These are phyloP conservation scores for Strongylocentrotus purpuratus DNA, from an alignment of 35 echinoderm and acorn worm genomes.

Conservation along the genomic window DNA sequence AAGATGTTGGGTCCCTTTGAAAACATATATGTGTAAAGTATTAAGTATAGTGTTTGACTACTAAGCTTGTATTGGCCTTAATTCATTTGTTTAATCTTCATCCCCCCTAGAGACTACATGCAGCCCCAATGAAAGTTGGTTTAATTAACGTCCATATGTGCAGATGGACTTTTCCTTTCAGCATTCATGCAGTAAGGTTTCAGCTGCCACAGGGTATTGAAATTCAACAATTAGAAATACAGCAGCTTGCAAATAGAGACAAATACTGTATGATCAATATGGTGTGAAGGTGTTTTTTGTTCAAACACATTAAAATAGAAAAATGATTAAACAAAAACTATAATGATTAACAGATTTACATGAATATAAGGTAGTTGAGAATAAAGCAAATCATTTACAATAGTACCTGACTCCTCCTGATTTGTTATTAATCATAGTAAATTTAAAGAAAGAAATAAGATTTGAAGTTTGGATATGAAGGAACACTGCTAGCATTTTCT, in stretches of 20 bases:
- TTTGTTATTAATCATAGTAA: too few species aligned
- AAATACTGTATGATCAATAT: background rate
- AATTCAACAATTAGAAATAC: background rate
- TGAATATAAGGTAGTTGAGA: too few species aligned
- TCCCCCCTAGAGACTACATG: background rate
- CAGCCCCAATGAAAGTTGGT: background rate
- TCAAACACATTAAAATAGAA: background rate
- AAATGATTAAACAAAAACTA: too few species aligned
- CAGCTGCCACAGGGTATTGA: background rate
- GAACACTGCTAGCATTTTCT: too few species aligned
- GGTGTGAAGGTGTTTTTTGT: background rate
- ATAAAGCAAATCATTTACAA: too few species aligned
- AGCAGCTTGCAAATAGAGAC: slow-evolving; percentile 6
- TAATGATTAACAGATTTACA: too few species aligned
- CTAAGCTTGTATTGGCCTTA: background rate
- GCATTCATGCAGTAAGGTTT: background rate
- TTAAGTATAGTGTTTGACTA: background rate
- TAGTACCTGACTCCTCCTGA: too few species aligned
- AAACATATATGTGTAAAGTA: background rate
- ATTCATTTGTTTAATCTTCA: slow-evolving; percentile 4
- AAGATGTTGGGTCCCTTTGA: background rate
- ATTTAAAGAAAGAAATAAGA: too few species aligned
- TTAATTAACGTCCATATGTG: slow-evolving; percentile 4
- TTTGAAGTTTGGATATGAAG: too few species aligned
- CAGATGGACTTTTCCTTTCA: slow-evolving; percentile 17